phyloP scores from a whole-genome alignment of 2,113 vertebrate species.

The Budorcas taxicolor region DNA sequence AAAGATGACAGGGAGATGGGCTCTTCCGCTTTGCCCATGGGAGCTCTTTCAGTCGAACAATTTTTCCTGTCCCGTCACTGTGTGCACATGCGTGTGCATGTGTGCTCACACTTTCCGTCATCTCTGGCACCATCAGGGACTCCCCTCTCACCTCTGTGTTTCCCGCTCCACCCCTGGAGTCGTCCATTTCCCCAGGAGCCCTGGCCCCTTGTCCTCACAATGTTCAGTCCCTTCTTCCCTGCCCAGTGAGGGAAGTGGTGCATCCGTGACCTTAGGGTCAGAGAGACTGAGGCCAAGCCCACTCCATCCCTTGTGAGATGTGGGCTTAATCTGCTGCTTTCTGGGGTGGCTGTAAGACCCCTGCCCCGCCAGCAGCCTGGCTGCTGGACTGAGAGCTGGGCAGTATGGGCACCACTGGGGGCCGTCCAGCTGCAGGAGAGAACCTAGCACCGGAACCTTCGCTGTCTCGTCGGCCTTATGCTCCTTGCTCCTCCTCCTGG shows the following conservation, averaged over 20 bases:
- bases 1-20: not conserved
- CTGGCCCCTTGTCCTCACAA: not conserved
- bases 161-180: not conserved
- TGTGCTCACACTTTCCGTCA: not conserved
- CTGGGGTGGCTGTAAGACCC: too few species aligned
- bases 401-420: not conserved
- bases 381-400: not conserved
- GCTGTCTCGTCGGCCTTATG: fast-evolving
- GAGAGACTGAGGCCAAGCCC: not conserved
- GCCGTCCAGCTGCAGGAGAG: not conserved
- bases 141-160: not conserved
- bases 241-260: not conserved
- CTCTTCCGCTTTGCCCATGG: not conserved
- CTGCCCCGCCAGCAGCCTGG: fast-evolving
- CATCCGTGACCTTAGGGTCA: not conserved
- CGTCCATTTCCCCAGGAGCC: not conserved
- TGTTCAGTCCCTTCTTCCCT: not conserved
- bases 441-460: fast-evolving
- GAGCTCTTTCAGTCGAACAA: not conserved
- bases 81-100: fast-evolving
- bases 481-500: not conserved
- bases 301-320: not conserved
- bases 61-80: not conserved
- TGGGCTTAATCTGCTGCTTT: not conserved
- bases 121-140: fast-evolving